Base-by-base conservation (phyloP, 2,888 invertebrate species). In the Ormia ochracea region DNA sequence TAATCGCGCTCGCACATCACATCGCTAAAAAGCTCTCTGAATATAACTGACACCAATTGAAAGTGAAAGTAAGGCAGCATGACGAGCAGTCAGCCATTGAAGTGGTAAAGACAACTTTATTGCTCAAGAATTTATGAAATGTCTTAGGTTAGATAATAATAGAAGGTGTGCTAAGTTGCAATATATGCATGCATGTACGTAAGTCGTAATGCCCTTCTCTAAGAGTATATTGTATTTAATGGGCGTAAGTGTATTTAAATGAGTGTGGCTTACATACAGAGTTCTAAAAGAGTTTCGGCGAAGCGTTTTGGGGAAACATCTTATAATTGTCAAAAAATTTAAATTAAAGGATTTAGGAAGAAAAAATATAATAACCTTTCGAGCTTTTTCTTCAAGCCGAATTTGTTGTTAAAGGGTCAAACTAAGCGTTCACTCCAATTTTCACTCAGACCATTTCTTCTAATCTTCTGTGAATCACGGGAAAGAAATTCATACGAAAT, bases 71-170 rank as follows among this genome's bases (percentile, higher is more conserved):
- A 50, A 50, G 33, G 17, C 17, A 17, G 3, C 10, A 12, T 58
- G 28, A 14, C 4, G 43, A 45, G 17, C 10, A 28, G 28, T 21
- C 38, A 56, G 28, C 31, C 38, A 56, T 33, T 14, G 23, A 6
- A 14, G 19, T 48, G 28, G 14, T 17, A 43, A 56, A 63, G 21
- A 41, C 23, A 45, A 9, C 10, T 26, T 10, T 36, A 48, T 5
- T 26, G 17, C n/a, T 63, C 23, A 48, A 65, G 36, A 59, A 61
- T 48, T 23, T 41, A 28, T 50, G 43, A 73, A 72, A 80, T 76
- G 66, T 68, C 79, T 75, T 76, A 33, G 70, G 61, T 76, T 68
- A 80, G 80, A 76, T 72, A 76, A 72, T 63, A 76, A 41, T 70
- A 38, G 21, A 56, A 61, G n/a, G 54, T 41, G 23, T 56, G 38